A percentile compares a stretch with the other conserved stretches of the same genome.
These are phyloP conservation scores for Strigamia crassipes DNA, from an alignment of 2,888 invertebrate genomes.

Conservation along the genomic window DNA sequence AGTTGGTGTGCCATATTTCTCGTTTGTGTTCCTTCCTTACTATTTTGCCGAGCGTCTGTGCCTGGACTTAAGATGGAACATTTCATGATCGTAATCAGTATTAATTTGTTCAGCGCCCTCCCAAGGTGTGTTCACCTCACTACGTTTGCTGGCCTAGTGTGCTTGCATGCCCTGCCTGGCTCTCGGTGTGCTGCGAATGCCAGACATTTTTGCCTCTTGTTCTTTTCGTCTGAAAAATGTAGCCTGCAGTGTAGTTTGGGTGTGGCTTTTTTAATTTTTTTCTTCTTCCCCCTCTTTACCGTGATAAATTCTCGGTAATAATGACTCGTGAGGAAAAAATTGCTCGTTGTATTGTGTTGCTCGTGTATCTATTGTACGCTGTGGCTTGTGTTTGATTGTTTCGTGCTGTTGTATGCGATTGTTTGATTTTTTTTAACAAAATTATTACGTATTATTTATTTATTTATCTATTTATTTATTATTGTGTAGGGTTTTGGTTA, in stretches of 20 bases:
- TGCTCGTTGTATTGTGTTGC: not conserved
- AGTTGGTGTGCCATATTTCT: slow-evolving; percentile 28
- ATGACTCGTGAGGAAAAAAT: slow-evolving; percentile 9
- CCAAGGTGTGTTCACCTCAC: slow-evolving; percentile 29
- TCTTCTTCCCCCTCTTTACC: not conserved
- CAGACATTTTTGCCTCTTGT: slow-evolving; percentile 31
- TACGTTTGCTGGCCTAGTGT: not conserved
- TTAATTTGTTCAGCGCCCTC: slow-evolving; percentile 34
- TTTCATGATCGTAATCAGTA: slow-evolving; percentile 27
- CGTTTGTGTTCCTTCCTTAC: slow-evolving; percentile 10
- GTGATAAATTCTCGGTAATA: slow-evolving; percentile 3
- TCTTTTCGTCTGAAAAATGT: slow-evolving; percentile 28
- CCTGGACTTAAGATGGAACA: slow-evolving; percentile 27
- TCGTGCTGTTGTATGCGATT: not conserved
- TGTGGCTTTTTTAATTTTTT: slow-evolving; percentile 25
- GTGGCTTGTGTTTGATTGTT: not conserved
- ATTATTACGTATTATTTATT: not conserved
- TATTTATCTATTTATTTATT: not conserved
- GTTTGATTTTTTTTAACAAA: not conserved
- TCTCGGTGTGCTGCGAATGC: not conserved
- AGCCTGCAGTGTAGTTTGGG: slow-evolving; percentile 25
- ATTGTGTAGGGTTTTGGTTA: not conserved
- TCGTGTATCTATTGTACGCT: not conserved
- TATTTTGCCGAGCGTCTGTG: slow-evolving; percentile 22
- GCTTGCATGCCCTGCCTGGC: not conserved